Evolutionary conservation across 2,888 invertebrate species (phyloP).

Genomic region (Athalia cordata): DNA sequence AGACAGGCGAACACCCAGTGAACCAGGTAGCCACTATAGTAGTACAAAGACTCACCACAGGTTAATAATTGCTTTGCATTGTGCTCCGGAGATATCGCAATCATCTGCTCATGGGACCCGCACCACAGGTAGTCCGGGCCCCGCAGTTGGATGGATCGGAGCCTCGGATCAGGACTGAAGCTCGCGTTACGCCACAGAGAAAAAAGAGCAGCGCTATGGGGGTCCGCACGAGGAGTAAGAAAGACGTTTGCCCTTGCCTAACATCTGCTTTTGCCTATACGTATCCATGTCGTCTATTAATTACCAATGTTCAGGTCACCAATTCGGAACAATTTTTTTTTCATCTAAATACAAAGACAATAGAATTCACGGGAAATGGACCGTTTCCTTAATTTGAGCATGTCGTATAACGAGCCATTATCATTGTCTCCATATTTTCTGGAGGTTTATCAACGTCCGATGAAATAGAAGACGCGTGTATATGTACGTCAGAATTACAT

Average conservation of each 20-base stretch:
- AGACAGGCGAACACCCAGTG: slow-evolving; percentile 51
- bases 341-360: background rate
- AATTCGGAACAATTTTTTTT: background rate
- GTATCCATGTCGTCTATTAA: background rate
- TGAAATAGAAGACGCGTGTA: slow-evolving; percentile 17
- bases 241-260: background rate
- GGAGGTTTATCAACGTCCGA: slow-evolving; percentile 24
- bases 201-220: slow-evolving; percentile 32
- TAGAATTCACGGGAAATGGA: background rate
- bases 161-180: slow-evolving; percentile 27
- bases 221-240: background rate
- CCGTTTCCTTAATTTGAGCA: background rate
- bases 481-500: slow-evolving; percentile 31
- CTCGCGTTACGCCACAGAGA: slow-evolving; percentile 32
- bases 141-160: slow-evolving; percentile 27
- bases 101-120: slow-evolving; percentile 56
- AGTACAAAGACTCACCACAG: slow-evolving; percentile 56
- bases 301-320: background rate
- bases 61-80: slow-evolving; percentile 67
- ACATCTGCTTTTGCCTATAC: slow-evolving; percentile 6
- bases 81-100: slow-evolving; percentile 64
- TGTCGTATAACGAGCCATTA: too few relatives aligned
- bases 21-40: slow-evolving; percentile 36
- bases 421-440: background rate
- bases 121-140: slow-evolving; percentile 48